Base-by-base conservation (phyloP, 2,888 invertebrate species). In the Catonia carolina region DNA sequence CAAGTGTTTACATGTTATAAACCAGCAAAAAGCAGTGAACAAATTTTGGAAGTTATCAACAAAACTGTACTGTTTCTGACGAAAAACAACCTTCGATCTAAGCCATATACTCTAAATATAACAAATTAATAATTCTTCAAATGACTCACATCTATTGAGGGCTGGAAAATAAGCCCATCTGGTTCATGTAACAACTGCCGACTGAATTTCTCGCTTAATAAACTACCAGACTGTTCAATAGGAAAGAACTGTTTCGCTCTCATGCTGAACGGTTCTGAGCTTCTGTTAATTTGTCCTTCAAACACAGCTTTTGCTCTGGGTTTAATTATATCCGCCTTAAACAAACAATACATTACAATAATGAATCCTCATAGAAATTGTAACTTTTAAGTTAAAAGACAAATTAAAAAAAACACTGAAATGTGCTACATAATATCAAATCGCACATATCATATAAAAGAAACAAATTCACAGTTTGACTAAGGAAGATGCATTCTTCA, bases 141-240 rank as follows among this genome's bases (percentile, higher is more conserved):
- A 27, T 4, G 8, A 68, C 73, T 71, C 71, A 89, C 89, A 72
- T 88, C 89, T 61, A 81, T 78, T 0, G 86, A 79, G 0, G 99
- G 99, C 71, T 99, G 99, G 71, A 98, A 99, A 68, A 99, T 94
- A 12, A 99, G 79, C 17, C 99, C 99, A 70, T 99, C 99, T 0
- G 97, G 96, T 71, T 98, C 96, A 70, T 99, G 99, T 0, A 83
- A 79, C 15, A 99, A 75, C 33, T 85, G 81, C 64, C 83, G 83
- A 0, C 87, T 83, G 73, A 99, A 98, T 69, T 91, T 90, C 42
- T 89, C 89, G 12, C 88, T 83, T 2, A 92, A 73, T 45, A 92
- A 74, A 65, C 79, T 81, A 3, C 74, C 77, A 0, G 91, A 81
- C 71, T 82, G 81, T 0, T 80, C 77, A 55, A 95, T 75, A 49